Evolutionary conservation across 2,113 vertebrate species (phyloP), one percentile per base, ranked within the genome.

Genomic region (Sinocyclocheilus anophthalmus): DNA sequence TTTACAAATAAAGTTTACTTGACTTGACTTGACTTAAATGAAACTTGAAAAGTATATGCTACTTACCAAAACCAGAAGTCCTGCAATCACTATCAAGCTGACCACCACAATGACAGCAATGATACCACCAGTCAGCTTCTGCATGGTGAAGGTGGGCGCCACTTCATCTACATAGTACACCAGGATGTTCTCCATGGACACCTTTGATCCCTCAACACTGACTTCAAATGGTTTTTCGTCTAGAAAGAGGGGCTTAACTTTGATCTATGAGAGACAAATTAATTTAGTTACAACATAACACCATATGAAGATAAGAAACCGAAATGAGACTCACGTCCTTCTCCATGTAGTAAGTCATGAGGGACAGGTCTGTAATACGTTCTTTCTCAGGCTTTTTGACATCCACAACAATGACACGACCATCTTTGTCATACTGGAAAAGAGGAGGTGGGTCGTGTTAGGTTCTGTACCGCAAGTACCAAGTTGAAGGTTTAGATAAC

Each of bases 61-160:
- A 4, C 50, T 96, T 86, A 99, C 98, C 95, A 99, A 89, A 26
- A 95, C 92, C 85, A 97, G 90, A 42, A 99, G 90, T 24, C 96
- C 97, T 16, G 94, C 92, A 11, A 97, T 84, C 89, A 99, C 84
- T 11, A 95, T 95, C 86, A 99, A 6, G 7, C 93, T 20, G 67
- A 98, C 92, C 76, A 99, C 96, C 26, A 99, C 97, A 59, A 99
- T 97, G 91, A 99, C 94, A 1, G 97, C 97, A 70, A 99, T 97
- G 78, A 99, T 33, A 0, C 98, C 98, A 0, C 96, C 92, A 0
- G 95, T 93, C 82, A 97, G 92, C 61, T 91, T 77, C 90, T 96
- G 93, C 98, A 99, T 98, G 87, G 96, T 95, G 80, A 99, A 96
- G 5, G 97, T 97, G 0, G 97, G 97, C 3, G 94, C 0, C 50